Base-by-base conservation (phyloP, 1,140 invertebrate species). In the Drosophila mauritiana region DNA sequence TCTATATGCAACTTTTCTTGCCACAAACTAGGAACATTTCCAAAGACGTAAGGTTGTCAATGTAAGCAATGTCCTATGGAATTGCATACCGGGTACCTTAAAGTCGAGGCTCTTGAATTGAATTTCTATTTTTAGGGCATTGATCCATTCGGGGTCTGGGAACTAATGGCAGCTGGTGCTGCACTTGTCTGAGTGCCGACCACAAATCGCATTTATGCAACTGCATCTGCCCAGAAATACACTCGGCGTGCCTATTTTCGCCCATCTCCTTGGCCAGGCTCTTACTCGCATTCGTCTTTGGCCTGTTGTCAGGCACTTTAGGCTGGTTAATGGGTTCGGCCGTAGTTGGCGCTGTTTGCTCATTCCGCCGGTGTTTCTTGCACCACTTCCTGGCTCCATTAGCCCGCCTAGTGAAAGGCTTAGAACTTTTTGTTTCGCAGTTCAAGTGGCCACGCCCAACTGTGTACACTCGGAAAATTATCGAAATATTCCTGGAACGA, bases 191-290 rank as follows among this genome's bases (percentile, higher is more conserved):
- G 54, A 51, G 54, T 68, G 55, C 61, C 42, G 73, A 68, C 55
- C 62, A 54, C 73, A 76, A 76, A 76, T 68, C 43, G 49, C 51
- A 59, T 69, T 77, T 77, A 69, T 76, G 51, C 42, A 48, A 75
- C 36, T 22, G 36, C 40, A 70, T 46, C 54, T 36, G 15, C 40
- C 34, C 8, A 54, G 53, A 53, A 46, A 67, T 39, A 31, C 17
- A 57, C 15, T 37, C 1, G 8, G 8, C 2, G 2, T 45, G 27
- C 27, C 25, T 54, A 20, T 17, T 27, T 58, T 22, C 25, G 1
- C 36, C 36, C 39, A 34, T 20, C 39, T 48, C 17, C n/a, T 31
- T 46, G 20, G n/a, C 12, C 37, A 34, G 20, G 17, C 34, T 31
- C 7, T 34, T 36, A 52, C 10, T 20, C 22, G 27, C 17, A 31